Base-by-base conservation (phyloP, 2,797 vertebrate genomes). In the Clamator glandarius region DNA sequence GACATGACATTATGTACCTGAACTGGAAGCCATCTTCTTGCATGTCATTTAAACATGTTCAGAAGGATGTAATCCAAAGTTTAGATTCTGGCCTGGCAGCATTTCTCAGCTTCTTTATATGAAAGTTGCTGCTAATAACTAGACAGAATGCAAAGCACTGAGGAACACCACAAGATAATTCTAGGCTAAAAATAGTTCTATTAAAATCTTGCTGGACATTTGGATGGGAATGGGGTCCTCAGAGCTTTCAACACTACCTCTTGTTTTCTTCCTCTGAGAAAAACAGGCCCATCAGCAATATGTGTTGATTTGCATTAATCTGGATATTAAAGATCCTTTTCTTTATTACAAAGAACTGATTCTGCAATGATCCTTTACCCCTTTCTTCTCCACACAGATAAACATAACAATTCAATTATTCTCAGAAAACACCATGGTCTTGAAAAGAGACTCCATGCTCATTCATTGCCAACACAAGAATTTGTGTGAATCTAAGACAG, bases 401-500 rank as follows among this genome's bases (percentile, higher is more conserved):
- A 81, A 86, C 15, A 24, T 33, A 89, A n/a, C 25, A 44, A 50
- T 72, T 72, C 31, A 63, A 10, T 67, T 35, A 64, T 28, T 13
- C 62, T 66, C 62, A 31, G 42, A 36, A 85, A 87, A 93, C 19
- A 57, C 33, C 31, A 36, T 18, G 31, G 29, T 83, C n/a, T 86
- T 86, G 25, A 63, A 70, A 9, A 72, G 41, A 84, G 41, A 54
- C 58, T 70, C 26, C 25, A 28, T 35, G 35, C 12, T 59, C 12
- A 46, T 79, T 88, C 67, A 63, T 46, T 54, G 62, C 44, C 62
- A 91, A 70, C 52, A 86, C 11, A 86, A 73, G 79, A 33, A 5
- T 63, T 73, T 67, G 23, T 69, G 44, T 46, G 91, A 84, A 94
- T 89, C 70, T 59, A 93, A 92, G 62, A 81, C 62, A 89, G 51